phyloP scores from a whole-genome alignment of 2,888 invertebrate species.

The Argynnis bischoffii region DNA sequence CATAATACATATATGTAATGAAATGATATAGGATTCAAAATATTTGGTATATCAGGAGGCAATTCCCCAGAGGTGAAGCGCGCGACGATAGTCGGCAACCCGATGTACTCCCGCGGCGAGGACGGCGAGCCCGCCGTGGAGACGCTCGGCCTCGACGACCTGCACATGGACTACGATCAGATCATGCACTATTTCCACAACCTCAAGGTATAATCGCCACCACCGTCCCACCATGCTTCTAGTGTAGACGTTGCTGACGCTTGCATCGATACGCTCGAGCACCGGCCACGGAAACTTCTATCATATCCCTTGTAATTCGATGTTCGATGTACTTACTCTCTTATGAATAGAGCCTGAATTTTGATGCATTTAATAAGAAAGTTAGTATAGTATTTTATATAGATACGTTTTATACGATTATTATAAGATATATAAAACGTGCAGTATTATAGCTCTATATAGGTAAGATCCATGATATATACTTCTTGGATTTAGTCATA shows the following conservation, averaged over 20 bases:
- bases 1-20: no score
- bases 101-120: constrained; percentile 89
- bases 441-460: constrained; percentile 66
- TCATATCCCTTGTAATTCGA: constrained; percentile 55
- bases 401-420: constrained; percentile 73
- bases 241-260: constrained; percentile 76
- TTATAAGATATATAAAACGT: constrained; percentile 65
- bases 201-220: constrained; percentile 89
- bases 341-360: constrained; percentile 79
- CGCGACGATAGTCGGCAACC: constrained; percentile 93
- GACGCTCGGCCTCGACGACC: constrained; percentile 88
- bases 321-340: constrained; percentile 51
- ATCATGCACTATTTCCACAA: constrained; percentile 99
- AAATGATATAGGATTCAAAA: neutral
- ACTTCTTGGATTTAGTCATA: constrained; percentile 32
- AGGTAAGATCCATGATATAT: constrained; percentile 52
- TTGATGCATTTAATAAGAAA: constrained; percentile 74
- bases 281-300: constrained; percentile 50
- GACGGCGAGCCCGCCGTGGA: constrained; percentile 70
- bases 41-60: constrained; percentile 52
- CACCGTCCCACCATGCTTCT: constrained; percentile 73
- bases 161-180: constrained; percentile 98
- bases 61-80: constrained; percentile 87
- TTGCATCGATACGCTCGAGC: constrained; percentile 57
- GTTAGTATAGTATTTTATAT: constrained; percentile 75